Conservation (phyloP, 2,797 vertebrate species). For the Myotis daubentonii region DNA sequence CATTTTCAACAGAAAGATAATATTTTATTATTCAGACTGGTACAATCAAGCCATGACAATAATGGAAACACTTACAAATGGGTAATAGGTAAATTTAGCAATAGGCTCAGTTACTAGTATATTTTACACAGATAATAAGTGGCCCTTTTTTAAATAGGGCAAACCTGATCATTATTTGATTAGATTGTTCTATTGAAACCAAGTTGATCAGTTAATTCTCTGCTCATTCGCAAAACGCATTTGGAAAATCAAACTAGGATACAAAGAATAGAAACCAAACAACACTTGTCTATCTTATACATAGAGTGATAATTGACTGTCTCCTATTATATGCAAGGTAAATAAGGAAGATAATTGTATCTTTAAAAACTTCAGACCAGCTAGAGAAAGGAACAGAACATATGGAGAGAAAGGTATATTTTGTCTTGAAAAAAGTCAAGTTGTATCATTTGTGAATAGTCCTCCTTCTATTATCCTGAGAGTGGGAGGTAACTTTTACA, state of each 20-base stretch:
- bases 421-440: conserved; percentile 22
- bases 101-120: background rate
- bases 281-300: conserved; percentile 6
- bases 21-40: background rate
- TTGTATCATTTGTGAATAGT: background rate
- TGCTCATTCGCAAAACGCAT: conserved; percentile 45
- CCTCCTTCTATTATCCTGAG: background rate
- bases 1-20: background rate
- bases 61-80: background rate
- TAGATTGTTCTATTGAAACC: conserved; percentile 3
- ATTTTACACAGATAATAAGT: conserved; percentile 2
- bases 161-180: conserved; percentile 61
- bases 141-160: background rate
- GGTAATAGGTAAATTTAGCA: background rate
- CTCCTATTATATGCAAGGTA: conserved; percentile 33
- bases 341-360: conserved; percentile 51
- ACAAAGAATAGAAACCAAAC: conserved; percentile 52
- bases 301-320: conserved; percentile 40
- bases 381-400: background rate
- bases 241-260: conserved; percentile 42
- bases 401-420: background rate
- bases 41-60: conserved; percentile 1
- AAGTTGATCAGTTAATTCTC: conserved; percentile 35
- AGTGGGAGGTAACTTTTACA: background rate
- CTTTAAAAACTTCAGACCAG: background rate